Evolutionary conservation across 2,113 vertebrate species (phyloP), one percentile per base, ranked within the genome.

Genomic region (Bagarius yarrelli): DNA sequence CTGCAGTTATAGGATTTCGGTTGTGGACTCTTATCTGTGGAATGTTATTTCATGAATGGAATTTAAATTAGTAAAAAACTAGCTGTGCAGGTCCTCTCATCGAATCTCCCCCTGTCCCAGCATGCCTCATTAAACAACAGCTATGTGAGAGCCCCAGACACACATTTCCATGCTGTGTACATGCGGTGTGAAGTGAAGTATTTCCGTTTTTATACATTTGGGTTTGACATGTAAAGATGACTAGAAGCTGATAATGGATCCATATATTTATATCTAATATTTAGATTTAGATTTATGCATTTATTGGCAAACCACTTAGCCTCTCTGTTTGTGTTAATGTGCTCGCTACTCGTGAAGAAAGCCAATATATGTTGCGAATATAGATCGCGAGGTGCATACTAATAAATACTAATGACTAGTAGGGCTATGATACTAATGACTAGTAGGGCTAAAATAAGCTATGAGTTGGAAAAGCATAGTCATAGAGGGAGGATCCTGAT

Each of bases 121-220:
- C 82, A 89, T 1, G 88, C 85, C 83, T 90, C 91, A 91, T 90
- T 91, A 87, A 87, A 78, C 83, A 83, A 70, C 59, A 1, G 85
- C 87, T 87, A 90, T 87, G 86, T 52, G 66, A 13, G 19, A 83
- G 84, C 87, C 81, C 85, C 88, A 92, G 90, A 84, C 81, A 83
- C 82, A 83, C 87, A 70, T 16, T 60, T 3, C 19, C 30, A 6
- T 0, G 52, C 70, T 52, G 2, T 19, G 61, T 34, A 64, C 27
- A n/a, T n/a, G n/a, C n/a, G n/a, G n/a, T n/a, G n/a, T n/a, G n/a
- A n/a, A n/a, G n/a, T n/a, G n/a, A n/a, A n/a, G n/a, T n/a, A n/a
- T n/a, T n/a, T n/a, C n/a, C n/a, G n/a, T n/a, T n/a, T n/a, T n/a
- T n/a, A n/a, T n/a, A n/a, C n/a, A n/a, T n/a, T n/a, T n/a, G n/a